Evolutionary conservation across 2,113 vertebrate genomes (phyloP), one percentile per base, ranked within the genome.

Genomic region (Pitta sordida): DNA sequence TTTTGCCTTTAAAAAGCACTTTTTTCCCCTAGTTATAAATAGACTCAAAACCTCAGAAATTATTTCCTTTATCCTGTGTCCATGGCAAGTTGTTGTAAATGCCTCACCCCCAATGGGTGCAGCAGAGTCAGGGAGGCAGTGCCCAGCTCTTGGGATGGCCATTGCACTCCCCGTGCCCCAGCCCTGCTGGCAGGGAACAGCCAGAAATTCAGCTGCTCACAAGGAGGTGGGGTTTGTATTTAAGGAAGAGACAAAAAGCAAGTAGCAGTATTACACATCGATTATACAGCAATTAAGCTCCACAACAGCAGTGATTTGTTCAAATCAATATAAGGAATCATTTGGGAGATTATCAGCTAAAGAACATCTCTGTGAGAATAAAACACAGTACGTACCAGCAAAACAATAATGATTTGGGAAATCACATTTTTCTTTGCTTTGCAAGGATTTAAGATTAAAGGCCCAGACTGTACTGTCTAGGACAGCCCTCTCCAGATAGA

Each of bases 1-100:
- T 94, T 92, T 85, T 94, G 74, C 65, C 75, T 94, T 87, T 77
- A 70, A 91, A 93, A 82, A 84, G 80, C 22, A 67, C 20, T 18
- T 75, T 90, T 49, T 77, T 67, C 4, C 4, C 13, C 24, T 13
- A 15, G 41, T 46, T 94, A 94, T 83, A 94, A 94, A 95, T 90
- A 96, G 67, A 43, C 55, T 23, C 29, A 58, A 95, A 91, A 76
- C 27, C 78, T 77, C 23, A 2, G 81, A 36, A 89, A 87, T 70
- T 49, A 74, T 89, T 93, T 88, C 83, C 3, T 4, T 53, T 91
- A 46, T 53, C 58, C 74, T 20, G 13, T 1, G 0, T 58, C 93
- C 67, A 62, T 73, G 84, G 69, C 34, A 27, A 89, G 73, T 19
- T 43, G 59, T 27, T 12, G 44, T 27, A 63, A 55, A 29, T 1